phyloP scores from a whole-genome alignment of 2,113 vertebrate genomes.

The western clawed frog (Xenopus tropicalis) region DNA sequence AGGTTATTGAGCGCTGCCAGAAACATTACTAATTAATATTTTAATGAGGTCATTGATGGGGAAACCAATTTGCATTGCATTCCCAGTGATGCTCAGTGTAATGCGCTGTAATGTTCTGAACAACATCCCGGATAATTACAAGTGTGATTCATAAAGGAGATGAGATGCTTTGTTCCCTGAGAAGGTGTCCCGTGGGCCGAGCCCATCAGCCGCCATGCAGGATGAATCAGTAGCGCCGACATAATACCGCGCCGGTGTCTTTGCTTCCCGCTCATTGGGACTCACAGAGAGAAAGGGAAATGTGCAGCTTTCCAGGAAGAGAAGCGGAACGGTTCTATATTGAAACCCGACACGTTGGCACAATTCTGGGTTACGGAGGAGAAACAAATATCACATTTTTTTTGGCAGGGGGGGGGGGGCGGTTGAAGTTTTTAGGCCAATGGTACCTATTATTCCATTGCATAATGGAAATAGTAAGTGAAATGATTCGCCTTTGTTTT shows the following conservation, averaged over 20 bases:
- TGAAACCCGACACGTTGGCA: no score
- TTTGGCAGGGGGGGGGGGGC: no score
- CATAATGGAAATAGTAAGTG: no score
- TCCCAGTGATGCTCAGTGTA: no score
- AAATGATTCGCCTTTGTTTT: no score
- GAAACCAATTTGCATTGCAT: no score
- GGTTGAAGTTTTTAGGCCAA: background rate
- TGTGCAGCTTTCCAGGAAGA: conserved; percentile 21
- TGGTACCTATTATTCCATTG: no score
- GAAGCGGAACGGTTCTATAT: background rate
- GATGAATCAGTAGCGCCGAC: conserved; percentile 23
- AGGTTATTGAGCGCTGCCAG: no score
- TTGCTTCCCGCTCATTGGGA: conserved; percentile 36
- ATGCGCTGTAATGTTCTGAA: background rate
- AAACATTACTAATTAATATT: no score
- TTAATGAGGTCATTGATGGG: no score
- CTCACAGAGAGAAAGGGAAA: conserved; percentile 25
- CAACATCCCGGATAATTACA: conserved; percentile 13
- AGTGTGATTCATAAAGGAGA: conserved; percentile 31
- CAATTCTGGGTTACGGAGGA: no score
- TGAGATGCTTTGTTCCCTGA: conserved; percentile 9
- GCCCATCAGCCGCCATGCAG: conserved; percentile 2
- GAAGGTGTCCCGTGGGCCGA: background rate
- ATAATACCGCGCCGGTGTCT: conserved; percentile 10
- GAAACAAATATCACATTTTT: no score